Conservation (phyloP, 2,797 vertebrate species). For the Loris lydekkerianus region DNA sequence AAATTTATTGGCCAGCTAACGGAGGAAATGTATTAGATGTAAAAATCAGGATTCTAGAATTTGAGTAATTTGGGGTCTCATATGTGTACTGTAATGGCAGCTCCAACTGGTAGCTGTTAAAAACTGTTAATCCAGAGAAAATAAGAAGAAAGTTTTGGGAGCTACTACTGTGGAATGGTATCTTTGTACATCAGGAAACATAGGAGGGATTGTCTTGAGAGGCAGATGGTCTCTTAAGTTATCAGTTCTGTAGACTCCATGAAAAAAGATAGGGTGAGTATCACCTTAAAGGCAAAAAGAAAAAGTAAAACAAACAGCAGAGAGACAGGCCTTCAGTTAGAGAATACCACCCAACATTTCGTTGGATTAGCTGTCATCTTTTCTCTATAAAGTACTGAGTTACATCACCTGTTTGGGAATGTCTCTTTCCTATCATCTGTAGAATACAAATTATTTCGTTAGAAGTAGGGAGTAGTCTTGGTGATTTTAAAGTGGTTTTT, state of each 20-base stretch:
- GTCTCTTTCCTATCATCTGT: neutral
- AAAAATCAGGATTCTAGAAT: neutral
- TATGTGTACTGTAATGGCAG: neutral
- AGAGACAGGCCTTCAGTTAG: neutral
- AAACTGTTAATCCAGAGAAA: neutral
- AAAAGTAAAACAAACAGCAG: neutral
- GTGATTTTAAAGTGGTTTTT: slow-evolving; percentile 15
- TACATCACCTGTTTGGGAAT: neutral
- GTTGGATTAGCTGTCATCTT: neutral
- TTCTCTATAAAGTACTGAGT: neutral
- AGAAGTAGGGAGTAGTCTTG: neutral
- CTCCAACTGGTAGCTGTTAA: neutral
- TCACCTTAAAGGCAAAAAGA: neutral
- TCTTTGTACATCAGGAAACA: neutral
- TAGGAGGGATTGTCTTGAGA: neutral
- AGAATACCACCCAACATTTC: neutral
- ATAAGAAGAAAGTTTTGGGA: neutral
- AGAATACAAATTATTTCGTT: slow-evolving; percentile 25
- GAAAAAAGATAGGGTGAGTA: neutral
- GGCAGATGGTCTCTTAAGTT: neutral
- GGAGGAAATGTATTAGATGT: neutral
- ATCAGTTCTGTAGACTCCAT: neutral
- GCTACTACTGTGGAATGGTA: too few relatives aligned
- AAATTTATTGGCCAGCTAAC: neutral
- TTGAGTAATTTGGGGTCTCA: neutral